Base-by-base conservation (phyloP, 2,113 vertebrate genomes). In the Gymnocephalus cernua region DNA sequence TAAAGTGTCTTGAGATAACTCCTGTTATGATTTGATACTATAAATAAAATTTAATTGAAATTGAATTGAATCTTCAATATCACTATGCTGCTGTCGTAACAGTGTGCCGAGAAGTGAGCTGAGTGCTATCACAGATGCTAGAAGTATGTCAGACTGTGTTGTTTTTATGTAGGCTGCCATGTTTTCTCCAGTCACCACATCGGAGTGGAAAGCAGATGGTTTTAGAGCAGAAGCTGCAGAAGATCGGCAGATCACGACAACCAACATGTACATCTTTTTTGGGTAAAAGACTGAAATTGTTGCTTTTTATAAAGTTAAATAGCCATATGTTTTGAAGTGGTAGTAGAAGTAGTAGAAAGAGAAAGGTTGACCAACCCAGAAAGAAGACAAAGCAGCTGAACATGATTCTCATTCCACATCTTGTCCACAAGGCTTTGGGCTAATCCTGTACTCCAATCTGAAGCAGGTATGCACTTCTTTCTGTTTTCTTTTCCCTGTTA, bases 121-220 rank as follows among this genome's bases (percentile, higher is more conserved):
- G 77, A 45, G 71, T 13, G 44, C 23, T n/a, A 25, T n/a, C 61
- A n/a, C 68, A 57, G 68, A 11, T 1, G 58, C 32, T 58, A 4
- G 2, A 12, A 12, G 23, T 44, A 74, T 66, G 84, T 79, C 69
- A 70, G 69, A 69, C 67, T 27, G 58, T 21, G 51, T 5, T 38
- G 68, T 67, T 61, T 66, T 45, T 44, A 2, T 8, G 44, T 13
- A 5, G 57, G 53, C 50, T 23, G 53, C 35, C 59, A 8, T 50
- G 45, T 48, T 56, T 44, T 32, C 48, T 13, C 19, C 74, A 25
- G 67, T 53, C 51, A 15, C 11, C 44, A 13, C 19, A 6, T 65
- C 66, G 15, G 8, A 19, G 15, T 27, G 58, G 18, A 18, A 15
- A 75, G 27, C 57, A 63, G 27, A 66, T 45, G 59, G 32, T 41